Conservation (phyloP, 2,888 invertebrate genomes). For the Lochmaea crataegi region DNA sequence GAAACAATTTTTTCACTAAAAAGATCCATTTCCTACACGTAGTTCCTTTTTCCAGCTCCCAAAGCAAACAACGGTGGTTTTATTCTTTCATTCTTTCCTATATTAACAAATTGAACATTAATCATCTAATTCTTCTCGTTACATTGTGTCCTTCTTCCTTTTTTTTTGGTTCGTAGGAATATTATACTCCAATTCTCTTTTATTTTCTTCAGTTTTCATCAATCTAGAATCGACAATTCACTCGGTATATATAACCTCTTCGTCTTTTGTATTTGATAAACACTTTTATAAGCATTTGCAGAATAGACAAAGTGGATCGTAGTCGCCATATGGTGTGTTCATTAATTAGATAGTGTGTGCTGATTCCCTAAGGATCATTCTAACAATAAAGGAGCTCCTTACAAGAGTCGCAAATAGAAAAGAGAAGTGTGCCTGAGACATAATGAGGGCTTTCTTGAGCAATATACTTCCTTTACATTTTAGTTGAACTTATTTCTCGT, state of each 20-base stretch:
- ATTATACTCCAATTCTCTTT: too few relatives aligned
- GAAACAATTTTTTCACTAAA: too few relatives aligned
- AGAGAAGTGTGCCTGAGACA: conserved; percentile 26
- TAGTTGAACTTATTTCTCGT: background rate
- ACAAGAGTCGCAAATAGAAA: conserved; percentile 22
- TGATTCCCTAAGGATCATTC: conserved; percentile 10
- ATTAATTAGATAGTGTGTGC: conserved; percentile 5
- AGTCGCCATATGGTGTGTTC: background rate
- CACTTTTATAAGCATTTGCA: background rate
- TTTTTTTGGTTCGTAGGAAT: too few relatives aligned
- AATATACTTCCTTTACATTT: conserved; percentile 29
- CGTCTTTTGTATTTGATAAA: background rate
- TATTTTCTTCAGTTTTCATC: too few relatives aligned
- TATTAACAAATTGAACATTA: too few relatives aligned
- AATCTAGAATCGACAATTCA: background rate
- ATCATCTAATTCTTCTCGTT: too few relatives aligned
- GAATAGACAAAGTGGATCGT: background rate
- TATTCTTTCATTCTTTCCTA: too few relatives aligned
- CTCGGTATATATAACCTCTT: too few relatives aligned
- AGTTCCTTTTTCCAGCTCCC: too few relatives aligned
- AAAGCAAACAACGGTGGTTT: too few relatives aligned
- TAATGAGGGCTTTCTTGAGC: conserved; percentile 36
- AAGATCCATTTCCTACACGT: too few relatives aligned
- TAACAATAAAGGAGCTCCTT: conserved; percentile 9
- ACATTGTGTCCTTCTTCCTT: too few relatives aligned